Base-by-base conservation (phyloP, 2,797 vertebrate species). In the Macrochelys suwanniensis region DNA sequence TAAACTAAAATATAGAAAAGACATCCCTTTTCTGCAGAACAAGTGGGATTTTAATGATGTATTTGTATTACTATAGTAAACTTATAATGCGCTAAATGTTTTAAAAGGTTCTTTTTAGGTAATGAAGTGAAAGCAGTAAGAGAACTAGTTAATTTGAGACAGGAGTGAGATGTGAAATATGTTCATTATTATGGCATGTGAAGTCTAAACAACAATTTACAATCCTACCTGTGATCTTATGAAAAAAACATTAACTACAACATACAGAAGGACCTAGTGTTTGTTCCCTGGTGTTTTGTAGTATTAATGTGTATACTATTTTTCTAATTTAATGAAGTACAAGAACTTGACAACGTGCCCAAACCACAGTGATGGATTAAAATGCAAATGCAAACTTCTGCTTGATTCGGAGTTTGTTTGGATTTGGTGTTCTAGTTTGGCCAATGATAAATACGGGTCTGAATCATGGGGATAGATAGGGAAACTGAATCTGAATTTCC, bases 1-100 rank as follows among this genome's bases (percentile, higher is more conserved):
- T 9, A 26, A 50, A 71, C 89, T 13, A 88, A 3, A 12, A 49
- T 12, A 71, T 6, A 47, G 5, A 31, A 53, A 16, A 65, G 37
- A 47, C 12, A 59, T 49, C 59, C 31, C 19, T 28, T 33, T 79
- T 9, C 16, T 45, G 42, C 25, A 81, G 37, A 2, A 28, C 11
- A 7, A 80, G 28, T 0, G 0, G 3, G 37, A 15, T 80, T 74
- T 86, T 31, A 56, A 47, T 51, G 1, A 3, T 76, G 2, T 25
- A 61, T 61, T 31, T 65, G 42, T n/a, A 51, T 11, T 61, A 2
- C 9, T 3, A 10, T 37, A 71, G 13, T 23, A 49, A 21, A 33
- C 23, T 28, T 76, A 21, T 61, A 50, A 49, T 50, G 42, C 26
- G 15, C 6, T 47, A 12, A 0, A 42, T 51, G 92, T 82, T 89